A percentile compares a stretch with the other conserved stretches of the same genome.
These are phyloP conservation scores for Proterorhinus semilunaris DNA, from an alignment of 2,113 vertebrate species.

Conservation along the genomic window DNA sequence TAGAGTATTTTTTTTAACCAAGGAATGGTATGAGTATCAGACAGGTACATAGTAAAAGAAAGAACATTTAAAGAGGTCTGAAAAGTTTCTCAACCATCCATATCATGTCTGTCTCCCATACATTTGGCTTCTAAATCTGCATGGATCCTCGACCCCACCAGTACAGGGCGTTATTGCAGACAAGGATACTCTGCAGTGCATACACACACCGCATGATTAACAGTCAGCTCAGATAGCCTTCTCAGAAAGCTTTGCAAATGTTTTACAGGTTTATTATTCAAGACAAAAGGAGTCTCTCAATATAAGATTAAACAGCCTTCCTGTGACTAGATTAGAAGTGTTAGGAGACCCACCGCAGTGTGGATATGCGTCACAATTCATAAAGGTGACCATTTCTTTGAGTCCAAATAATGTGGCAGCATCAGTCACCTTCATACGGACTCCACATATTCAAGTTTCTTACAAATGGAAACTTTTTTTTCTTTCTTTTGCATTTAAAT, in stretches of 20 bases:
- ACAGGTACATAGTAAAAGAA: no score
- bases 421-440: slow-evolving; percentile 65
- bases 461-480: slow-evolving; percentile 50
- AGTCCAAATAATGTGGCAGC: slow-evolving; percentile 58
- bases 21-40: no score
- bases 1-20: no score
- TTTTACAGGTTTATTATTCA: slow-evolving; percentile 59
- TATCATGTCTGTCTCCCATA: background rate
- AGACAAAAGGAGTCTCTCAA: slow-evolving; percentile 56
- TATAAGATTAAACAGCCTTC: slow-evolving; percentile 54
- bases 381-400: slow-evolving; percentile 51
- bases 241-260: slow-evolving; percentile 68
- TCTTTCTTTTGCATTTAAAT: slow-evolving; percentile 74
- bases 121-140: slow-evolving; percentile 24
- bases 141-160: slow-evolving; percentile 67
- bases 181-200: slow-evolving; percentile 56
- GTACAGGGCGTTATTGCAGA: slow-evolving; percentile 58
- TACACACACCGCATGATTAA: slow-evolving; percentile 60
- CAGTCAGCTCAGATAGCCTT: slow-evolving; percentile 67
- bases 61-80: no score
- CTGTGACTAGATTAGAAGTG: slow-evolving; percentile 52
- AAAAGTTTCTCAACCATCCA: no score
- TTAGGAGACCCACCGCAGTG: slow-evolving; percentile 18
- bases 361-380: slow-evolving; percentile 54
- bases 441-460: slow-evolving; percentile 76